These are phyloP conservation scores for Goniozus legneri DNA, from an alignment of 1,140 invertebrate genomes.

Conservation along the genomic window DNA sequence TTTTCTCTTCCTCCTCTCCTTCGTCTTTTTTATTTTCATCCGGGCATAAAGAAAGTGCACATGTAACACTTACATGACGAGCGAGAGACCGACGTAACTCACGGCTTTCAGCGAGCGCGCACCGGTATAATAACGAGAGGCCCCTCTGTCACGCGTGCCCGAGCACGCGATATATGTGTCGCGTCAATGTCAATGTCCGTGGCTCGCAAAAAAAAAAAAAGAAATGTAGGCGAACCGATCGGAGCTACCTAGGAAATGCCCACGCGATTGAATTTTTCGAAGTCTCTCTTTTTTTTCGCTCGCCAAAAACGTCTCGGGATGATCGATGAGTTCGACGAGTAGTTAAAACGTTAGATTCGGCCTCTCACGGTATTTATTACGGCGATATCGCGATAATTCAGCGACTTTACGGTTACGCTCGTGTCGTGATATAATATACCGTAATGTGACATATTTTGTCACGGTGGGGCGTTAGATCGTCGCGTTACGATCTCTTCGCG, in stretches of 20 bases:
- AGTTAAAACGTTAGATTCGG: too few relatives aligned
- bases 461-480: neutral
- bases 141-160: neutral
- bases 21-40: neutral
- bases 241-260: neutral
- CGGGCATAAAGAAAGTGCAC: constrained; percentile 37
- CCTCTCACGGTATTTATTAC: too few relatives aligned
- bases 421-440: too few relatives aligned
- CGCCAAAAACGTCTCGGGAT: too few relatives aligned
- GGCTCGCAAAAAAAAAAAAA: constrained; percentile 9
- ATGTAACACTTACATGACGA: constrained; percentile 44
- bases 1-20: constrained; percentile 3
- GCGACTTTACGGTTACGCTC: too few relatives aligned
- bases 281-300: too few relatives aligned
- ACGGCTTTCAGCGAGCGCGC: constrained; percentile 9
- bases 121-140: constrained; percentile 5
- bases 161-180: constrained; percentile 3
- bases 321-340: too few relatives aligned
- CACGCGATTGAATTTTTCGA: too few relatives aligned
- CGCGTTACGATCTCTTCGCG: neutral
- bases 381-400: too few relatives aligned
- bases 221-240: neutral
- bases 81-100: constrained; percentile 29
- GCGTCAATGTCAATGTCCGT: constrained; percentile 35
- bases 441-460: too few relatives aligned